phyloP scores from a whole-genome alignment of 2,797 vertebrate species.

The Lithobates pipiens region DNA sequence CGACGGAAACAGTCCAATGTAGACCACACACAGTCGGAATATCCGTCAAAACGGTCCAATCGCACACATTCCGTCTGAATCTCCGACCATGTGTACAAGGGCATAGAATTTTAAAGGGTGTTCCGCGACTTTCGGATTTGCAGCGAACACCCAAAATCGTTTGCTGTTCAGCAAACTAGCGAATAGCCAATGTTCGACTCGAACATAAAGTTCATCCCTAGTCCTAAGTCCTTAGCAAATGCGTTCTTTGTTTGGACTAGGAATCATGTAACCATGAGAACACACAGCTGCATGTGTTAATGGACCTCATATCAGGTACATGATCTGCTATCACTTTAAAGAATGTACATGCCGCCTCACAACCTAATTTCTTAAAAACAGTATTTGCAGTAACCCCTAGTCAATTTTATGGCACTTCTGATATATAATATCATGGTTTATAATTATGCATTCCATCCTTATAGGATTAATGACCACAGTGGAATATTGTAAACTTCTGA shows the following conservation, averaged over 20 bases:
- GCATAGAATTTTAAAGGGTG: no score
- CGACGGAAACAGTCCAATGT: no score
- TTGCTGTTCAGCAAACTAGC: no score
- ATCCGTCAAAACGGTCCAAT: no score
- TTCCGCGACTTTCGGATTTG: no score
- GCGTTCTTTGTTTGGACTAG: background rate
- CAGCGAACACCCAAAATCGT: no score
- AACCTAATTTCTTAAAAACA: background rate
- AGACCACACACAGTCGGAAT: no score
- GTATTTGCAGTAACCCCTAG: background rate
- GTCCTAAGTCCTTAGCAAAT: background rate
- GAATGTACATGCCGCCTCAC: background rate
- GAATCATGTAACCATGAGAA: background rate
- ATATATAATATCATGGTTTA: conserved; percentile 10
- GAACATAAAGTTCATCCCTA: no score
- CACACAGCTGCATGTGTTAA: background rate
- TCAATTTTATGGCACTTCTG: background rate
- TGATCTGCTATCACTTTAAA: background rate
- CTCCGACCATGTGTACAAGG: no score
- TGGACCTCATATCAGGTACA: background rate
- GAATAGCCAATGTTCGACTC: no score
- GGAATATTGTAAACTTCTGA: conserved; percentile 2
- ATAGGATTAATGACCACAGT: conserved; percentile 5
- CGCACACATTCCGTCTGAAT: no score
- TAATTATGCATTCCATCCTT: background rate